Conservation (phyloP, 2,797 vertebrate species). For the Malacoraja senta region DNA sequence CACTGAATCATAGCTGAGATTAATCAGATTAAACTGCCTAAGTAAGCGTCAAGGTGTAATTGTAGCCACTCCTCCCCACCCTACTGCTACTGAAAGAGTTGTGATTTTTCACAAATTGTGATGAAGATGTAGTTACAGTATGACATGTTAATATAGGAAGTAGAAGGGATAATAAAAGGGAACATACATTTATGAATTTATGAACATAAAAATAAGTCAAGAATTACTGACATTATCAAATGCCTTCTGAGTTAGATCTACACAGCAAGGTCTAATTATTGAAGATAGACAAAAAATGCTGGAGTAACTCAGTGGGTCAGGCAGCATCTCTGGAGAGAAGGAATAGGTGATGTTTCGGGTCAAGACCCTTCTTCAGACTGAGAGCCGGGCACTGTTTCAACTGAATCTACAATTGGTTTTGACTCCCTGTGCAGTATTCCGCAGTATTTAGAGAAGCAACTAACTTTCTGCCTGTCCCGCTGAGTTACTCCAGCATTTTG, state of each 20-base stretch:
- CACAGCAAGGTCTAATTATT: neutral
- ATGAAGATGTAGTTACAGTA: neutral
- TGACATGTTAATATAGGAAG: neutral
- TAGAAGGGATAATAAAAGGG: neutral
- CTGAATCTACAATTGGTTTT: neutral
- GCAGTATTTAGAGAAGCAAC: neutral
- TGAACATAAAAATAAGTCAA: neutral
- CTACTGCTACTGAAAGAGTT: neutral
- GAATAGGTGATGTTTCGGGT: too few relatives aligned
- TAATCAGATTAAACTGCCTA: neutral
- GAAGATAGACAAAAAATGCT: too few relatives aligned
- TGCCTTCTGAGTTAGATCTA: neutral
- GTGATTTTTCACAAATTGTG: too few relatives aligned
- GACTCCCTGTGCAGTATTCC: neutral
- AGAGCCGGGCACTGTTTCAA: too few relatives aligned
- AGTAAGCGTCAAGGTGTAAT: neutral
- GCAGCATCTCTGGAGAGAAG: too few relatives aligned
- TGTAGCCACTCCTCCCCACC: neutral
- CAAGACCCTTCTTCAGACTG: too few relatives aligned
- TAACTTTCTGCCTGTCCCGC: neutral
- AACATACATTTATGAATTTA: too few relatives aligned
- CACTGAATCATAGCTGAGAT: too few relatives aligned
- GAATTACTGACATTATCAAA: neutral
- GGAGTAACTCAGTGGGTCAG: too few relatives aligned
- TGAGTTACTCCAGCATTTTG: too few relatives aligned